These are phyloP conservation scores for Lethenteron reissneri DNA, from an alignment of 2,113 vertebrate genomes.

Conservation along the genomic window DNA sequence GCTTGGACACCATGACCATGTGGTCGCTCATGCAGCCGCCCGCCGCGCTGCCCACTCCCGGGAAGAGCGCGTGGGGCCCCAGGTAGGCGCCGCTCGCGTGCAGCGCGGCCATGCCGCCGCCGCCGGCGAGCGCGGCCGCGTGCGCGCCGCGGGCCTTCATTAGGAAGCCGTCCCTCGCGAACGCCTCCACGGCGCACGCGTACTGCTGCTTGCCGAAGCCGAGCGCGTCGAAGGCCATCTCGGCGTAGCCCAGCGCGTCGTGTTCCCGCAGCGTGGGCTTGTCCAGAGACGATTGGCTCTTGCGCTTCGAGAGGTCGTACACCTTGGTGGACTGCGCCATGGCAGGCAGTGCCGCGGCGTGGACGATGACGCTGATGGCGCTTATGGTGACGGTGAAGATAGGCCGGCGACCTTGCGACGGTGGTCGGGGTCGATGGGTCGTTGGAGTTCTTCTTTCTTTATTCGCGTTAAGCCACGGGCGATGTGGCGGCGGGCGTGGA, in stretches of 20 bases:
- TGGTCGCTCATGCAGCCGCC: neutral
- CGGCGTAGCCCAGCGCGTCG: neutral
- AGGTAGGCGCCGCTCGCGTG: neutral
- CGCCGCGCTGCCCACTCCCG: neutral
- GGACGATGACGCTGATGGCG: no score
- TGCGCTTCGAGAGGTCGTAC: constrained; percentile 1
- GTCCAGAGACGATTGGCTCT: neutral
- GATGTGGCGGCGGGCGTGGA: no score
- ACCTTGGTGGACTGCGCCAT: constrained; percentile 2
- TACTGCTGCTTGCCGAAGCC: constrained; percentile 2
- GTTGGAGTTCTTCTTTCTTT: no score
- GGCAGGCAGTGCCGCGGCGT: no score
- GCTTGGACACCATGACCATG: constrained; percentile 4
- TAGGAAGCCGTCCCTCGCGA: neutral
- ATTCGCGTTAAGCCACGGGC: no score
- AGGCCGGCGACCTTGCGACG: no score
- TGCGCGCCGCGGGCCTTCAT: neutral
- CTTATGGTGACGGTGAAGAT: no score
- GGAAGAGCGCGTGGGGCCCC: constrained; percentile 2
- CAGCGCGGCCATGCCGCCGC: neutral
- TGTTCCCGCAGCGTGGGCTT: neutral
- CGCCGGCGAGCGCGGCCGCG: neutral
- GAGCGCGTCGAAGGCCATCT: neutral
- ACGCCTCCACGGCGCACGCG: constrained; percentile 2
- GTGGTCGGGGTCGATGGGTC: no score